Percentiles rank a stretch among this genome's conserved stretches.
These are phyloP conservation scores for Gibbula magus DNA, from an alignment of 2,888 invertebrate genomes.

Conservation along the genomic window DNA sequence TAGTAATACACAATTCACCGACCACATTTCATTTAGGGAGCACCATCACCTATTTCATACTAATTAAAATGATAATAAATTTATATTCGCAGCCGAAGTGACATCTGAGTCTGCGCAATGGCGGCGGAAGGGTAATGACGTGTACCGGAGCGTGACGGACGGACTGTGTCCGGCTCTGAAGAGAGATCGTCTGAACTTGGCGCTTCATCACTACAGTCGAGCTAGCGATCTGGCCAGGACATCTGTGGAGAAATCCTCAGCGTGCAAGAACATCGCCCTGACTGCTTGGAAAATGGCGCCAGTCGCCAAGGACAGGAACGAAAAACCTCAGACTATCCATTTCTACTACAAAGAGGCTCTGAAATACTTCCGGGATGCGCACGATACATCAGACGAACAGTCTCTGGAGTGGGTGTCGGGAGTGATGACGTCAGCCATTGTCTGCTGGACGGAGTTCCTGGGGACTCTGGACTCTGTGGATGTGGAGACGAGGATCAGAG, in stretches of 20 bases:
- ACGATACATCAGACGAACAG: conserved; percentile 1
- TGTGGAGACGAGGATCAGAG: neutral
- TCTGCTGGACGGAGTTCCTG: conserved; percentile 27
- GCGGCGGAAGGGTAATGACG: neutral
- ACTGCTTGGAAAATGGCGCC: conserved; percentile 30
- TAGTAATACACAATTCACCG: too few relatives aligned
- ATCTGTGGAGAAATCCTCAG: conserved; percentile 11
- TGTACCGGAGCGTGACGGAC: neutral
- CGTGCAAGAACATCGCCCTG: conserved; percentile 35
- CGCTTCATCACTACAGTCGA: neutral
- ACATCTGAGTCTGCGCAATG: neutral
- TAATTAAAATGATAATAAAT: too few relatives aligned
- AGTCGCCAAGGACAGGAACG: neutral
- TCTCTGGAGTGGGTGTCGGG: conserved; percentile 17
- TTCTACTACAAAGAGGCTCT: conserved; percentile 36
- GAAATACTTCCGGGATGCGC: conserved; percentile 29
- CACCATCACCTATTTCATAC: too few relatives aligned
- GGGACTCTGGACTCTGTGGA: neutral
- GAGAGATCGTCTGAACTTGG: neutral
- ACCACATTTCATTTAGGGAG: too few relatives aligned
- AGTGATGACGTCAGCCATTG: neutral
- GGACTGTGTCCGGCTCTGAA: neutral
- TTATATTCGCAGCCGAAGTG: too few relatives aligned
- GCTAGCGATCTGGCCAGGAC: neutral
- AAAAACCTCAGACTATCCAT: neutral